Evolutionary conservation across 2,888 invertebrate genomes (phyloP), one percentile per base, ranked within the genome.

Genomic region (Eueremaeus valkanovi): DNA sequence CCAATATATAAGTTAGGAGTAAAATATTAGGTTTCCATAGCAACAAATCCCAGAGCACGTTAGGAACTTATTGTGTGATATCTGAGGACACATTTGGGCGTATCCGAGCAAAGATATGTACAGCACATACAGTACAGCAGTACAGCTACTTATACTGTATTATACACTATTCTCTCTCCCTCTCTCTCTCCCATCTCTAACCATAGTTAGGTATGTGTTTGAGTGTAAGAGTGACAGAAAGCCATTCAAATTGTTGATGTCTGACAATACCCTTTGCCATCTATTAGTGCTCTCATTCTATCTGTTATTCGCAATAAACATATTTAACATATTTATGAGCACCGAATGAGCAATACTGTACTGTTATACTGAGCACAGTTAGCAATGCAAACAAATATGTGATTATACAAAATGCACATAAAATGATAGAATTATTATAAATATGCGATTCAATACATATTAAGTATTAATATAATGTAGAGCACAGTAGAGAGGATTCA

Each of bases 21-120:
- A 18, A 51, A 51, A 51, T 51, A 51, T 51, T 51, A n/a, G 31
- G 33, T 63, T 63, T 31, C 36, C 63, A 63, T 63, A 63, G 63
- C 18, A 13, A 63, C 63, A 63, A 63, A 63, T 63, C 63, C 63
- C 63, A 9, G 16, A 18, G 24, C n/a, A 63, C 31, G 63, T 63
- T 63, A 63, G 63, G 21, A 63, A 18, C 21, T 33, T 18, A 63
- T 63, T 63, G 63, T 63, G 63, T 63, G 63, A 63, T 63, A 63
- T 63, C 63, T 63, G 63, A 63, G 63, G 63, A 63, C 63, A 63
- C 63, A 63, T 63, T 63, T 63, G 63, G 63, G 63, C 63, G 63
- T 31, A 33, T 33, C 63, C 63, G 13, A 63, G 63, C 63, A 31
- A 31, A 31, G 33, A 63, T 63, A 63, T 63, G 33, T 63, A 63